phyloP scores from a whole-genome alignment of 2,888 invertebrate genomes.

The Cataglyphis rosenhaueri region DNA sequence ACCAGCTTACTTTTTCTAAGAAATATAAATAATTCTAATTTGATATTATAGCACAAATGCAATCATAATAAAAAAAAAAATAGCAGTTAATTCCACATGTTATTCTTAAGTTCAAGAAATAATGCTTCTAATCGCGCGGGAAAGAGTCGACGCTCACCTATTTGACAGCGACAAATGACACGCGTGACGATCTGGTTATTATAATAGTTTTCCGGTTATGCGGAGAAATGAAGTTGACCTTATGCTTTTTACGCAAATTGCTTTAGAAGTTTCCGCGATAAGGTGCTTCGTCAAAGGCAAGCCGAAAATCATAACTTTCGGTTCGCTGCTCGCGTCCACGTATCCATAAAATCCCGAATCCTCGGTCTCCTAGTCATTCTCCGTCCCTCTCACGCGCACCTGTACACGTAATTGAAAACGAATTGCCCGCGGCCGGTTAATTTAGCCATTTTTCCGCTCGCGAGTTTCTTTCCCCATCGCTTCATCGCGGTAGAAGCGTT shows the following conservation, averaged over 20 bases:
- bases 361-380: constrained; percentile 3
- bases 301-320: constrained; percentile 67
- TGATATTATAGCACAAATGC: background rate
- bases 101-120: background rate
- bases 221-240: constrained; percentile 9
- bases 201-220: constrained; percentile 49
- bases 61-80: background rate
- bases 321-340: constrained; percentile 59
- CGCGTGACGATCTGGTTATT: constrained; percentile 50
- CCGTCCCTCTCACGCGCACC: constrained; percentile 31
- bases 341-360: constrained; percentile 58
- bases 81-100: background rate
- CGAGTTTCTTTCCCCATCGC: constrained; percentile 34
- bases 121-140: background rate
- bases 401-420: constrained; percentile 53
- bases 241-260: constrained; percentile 67
- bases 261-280: constrained; percentile 54
- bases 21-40: background rate
- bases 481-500: background rate
- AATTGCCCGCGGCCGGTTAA: constrained; percentile 41
- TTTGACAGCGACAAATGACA: constrained; percentile 27
- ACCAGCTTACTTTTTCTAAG: background rate
- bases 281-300: constrained; percentile 54
- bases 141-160: constrained; percentile 25
- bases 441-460: constrained; percentile 47